phyloP scores from a whole-genome alignment of 2,888 invertebrate species.

The Halocaridina rubra region DNA sequence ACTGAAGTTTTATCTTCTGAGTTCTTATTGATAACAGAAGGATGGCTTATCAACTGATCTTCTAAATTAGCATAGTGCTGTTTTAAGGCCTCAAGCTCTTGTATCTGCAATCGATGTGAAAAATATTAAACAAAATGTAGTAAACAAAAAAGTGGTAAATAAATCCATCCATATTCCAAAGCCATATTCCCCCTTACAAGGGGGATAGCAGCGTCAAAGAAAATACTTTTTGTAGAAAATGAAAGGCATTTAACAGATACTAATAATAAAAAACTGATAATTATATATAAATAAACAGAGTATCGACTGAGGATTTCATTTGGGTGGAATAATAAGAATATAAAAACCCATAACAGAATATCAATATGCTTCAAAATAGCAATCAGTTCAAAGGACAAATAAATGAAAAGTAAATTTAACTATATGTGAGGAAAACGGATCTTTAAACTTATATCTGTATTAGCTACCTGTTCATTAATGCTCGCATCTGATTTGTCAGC shows the following conservation, averaged over 20 bases:
- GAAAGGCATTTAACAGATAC: no score
- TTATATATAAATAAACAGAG: neutral
- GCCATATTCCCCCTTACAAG: no score
- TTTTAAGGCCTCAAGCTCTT: conserved; percentile 43
- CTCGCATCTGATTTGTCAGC: conserved; percentile 17
- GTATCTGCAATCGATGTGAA: conserved; percentile 6
- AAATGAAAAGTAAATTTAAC: no score
- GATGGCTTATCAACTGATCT: conserved; percentile 26
- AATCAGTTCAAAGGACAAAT: no score
- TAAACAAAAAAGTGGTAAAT: no score
- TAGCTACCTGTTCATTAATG: conserved; percentile 36
- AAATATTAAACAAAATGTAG: neutral
- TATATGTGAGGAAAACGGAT: no score
- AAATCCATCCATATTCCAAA: no score
- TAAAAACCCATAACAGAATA: no score
- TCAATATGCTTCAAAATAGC: neutral
- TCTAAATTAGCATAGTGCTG: conserved; percentile 43
- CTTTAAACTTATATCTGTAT: no score
- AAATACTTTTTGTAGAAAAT: no score
- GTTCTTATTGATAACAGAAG: neutral
- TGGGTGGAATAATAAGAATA: neutral
- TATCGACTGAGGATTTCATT: neutral
- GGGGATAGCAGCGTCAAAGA: no score
- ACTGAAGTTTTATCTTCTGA: neutral
- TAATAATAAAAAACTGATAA: no score